Conservation (phyloP, 2,888 invertebrate genomes). For the Macrosiphum euphorbiae region DNA sequence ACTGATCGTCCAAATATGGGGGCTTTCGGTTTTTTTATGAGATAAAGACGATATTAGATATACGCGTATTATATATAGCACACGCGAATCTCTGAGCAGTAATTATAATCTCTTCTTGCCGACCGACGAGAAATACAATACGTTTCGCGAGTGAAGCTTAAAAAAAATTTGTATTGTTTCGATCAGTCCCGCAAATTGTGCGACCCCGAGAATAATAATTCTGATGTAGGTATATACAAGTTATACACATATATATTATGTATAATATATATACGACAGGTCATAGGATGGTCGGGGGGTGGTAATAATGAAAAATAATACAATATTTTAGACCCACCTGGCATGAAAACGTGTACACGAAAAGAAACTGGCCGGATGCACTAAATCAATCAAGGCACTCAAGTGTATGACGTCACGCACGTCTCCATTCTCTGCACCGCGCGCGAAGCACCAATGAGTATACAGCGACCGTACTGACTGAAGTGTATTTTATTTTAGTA, state of each 20-base stretch:
- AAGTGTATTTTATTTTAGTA: conserved; percentile 59
- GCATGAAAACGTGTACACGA: conserved; percentile 44
- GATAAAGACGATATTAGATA: background rate
- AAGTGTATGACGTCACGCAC: conserved; percentile 61
- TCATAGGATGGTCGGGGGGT: background rate
- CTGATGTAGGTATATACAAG: background rate
- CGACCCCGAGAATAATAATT: background rate
- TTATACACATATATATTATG: background rate
- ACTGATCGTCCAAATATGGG: background rate
- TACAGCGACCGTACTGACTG: conserved; percentile 14
- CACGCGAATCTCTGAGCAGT: background rate
- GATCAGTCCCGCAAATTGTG: background rate
- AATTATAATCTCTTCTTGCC: background rate
- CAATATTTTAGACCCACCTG: conserved; percentile 60
- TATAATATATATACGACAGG: background rate
- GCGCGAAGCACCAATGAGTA: conserved; percentile 54
- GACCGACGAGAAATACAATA: background rate
- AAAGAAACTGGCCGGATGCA: conserved; percentile 64
- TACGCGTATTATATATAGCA: too few species aligned
- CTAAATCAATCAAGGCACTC: conserved; percentile 64
- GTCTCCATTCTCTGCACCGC: conserved; percentile 43
- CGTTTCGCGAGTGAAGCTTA: background rate
- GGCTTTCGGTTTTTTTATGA: background rate
- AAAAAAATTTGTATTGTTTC: conserved; percentile 18
- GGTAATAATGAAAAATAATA: conserved; percentile 47